Evolutionary conservation across 2,888 invertebrate genomes (phyloP).

Genomic region (Calliphora vomitoria): DNA sequence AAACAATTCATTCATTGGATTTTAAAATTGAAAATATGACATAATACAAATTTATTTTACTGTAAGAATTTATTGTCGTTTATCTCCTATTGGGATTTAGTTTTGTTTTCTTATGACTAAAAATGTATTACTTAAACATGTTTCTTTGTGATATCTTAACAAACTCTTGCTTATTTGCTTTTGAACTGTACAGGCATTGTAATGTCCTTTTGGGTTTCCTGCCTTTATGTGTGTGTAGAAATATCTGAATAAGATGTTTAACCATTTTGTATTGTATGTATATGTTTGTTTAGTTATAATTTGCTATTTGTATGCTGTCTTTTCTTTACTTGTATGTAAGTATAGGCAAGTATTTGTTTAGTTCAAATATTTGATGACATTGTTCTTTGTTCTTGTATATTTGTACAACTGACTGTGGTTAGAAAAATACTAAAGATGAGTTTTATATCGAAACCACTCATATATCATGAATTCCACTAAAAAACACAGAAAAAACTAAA

Average conservation of each 20-base stretch:
- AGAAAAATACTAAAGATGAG: not conserved
- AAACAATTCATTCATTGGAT: conserved; percentile 8
- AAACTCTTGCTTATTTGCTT: not conserved
- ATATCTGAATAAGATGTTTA: not conserved
- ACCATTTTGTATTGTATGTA: not conserved
- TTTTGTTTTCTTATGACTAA: conserved; percentile 9
- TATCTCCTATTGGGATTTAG: conserved; percentile 48
- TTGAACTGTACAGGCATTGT: not conserved
- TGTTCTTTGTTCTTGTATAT: not conserved
- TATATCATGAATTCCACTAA: too few species aligned
- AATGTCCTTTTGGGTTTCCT: not conserved
- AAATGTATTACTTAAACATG: conserved; percentile 6
- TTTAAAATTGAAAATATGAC: conserved; percentile 38
- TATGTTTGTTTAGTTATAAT: not conserved
- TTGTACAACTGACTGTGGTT: not conserved
- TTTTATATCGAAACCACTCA: not conserved
- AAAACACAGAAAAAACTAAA: not conserved
- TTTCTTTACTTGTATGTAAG: not conserved
- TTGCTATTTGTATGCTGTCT: not conserved
- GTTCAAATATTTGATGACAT: not conserved
- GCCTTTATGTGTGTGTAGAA: not conserved
- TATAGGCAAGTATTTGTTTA: too few species aligned
- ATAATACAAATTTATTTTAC: conserved; percentile 23
- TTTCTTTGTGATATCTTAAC: not conserved
- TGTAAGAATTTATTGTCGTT: conserved; percentile 52